phyloP scores from a whole-genome alignment of 2,888 invertebrate species.

The Sinodicranocentrus sp. region DNA sequence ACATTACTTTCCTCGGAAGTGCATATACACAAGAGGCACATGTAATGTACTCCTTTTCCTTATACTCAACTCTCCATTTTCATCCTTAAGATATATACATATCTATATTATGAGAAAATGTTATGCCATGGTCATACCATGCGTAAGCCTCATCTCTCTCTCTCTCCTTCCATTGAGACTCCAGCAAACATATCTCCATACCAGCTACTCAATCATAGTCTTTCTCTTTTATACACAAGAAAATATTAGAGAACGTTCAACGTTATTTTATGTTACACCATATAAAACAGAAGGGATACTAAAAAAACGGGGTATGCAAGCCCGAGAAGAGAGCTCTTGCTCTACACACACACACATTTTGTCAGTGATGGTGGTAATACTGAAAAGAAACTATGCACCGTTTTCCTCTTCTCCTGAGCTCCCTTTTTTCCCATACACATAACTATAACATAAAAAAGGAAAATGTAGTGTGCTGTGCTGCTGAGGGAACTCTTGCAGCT shows the following conservation, averaged over 20 bases:
- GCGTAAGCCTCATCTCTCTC: slow-evolving; percentile 58
- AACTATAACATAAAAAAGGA: slow-evolving; percentile 67
- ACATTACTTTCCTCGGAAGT: slow-evolving; percentile 58
- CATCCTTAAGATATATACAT: slow-evolving; percentile 25
- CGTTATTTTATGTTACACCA: slow-evolving; percentile 58
- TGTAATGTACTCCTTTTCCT: slow-evolving; percentile 23
- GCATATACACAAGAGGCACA: slow-evolving; percentile 50
- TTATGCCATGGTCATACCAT: slow-evolving; percentile 59
- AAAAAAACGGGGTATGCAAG: slow-evolving; percentile 21
- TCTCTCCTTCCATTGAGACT: slow-evolving; percentile 53
- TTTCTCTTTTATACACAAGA: slow-evolving; percentile 39
- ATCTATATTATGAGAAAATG: slow-evolving; percentile 61
- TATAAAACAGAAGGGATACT: slow-evolving; percentile 67
- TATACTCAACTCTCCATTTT: slow-evolving; percentile 53
- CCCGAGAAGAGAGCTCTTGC: not conserved
- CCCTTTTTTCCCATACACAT: slow-evolving; percentile 68
- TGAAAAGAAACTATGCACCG: slow-evolving; percentile 60
- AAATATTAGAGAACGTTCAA: slow-evolving; percentile 47
- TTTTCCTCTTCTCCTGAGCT: slow-evolving; percentile 62
- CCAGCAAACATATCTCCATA: slow-evolving; percentile 33
- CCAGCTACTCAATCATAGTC: slow-evolving; percentile 64
- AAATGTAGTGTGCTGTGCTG: slow-evolving; percentile 56
- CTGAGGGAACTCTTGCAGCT: slow-evolving; percentile 60
- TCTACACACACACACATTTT: no score
- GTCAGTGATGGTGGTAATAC: slow-evolving; percentile 56